Evolutionary conservation across 2,113 vertebrate species (phyloP), one percentile per base, ranked within the genome.

Genomic region (Peromyscus californicus): DNA sequence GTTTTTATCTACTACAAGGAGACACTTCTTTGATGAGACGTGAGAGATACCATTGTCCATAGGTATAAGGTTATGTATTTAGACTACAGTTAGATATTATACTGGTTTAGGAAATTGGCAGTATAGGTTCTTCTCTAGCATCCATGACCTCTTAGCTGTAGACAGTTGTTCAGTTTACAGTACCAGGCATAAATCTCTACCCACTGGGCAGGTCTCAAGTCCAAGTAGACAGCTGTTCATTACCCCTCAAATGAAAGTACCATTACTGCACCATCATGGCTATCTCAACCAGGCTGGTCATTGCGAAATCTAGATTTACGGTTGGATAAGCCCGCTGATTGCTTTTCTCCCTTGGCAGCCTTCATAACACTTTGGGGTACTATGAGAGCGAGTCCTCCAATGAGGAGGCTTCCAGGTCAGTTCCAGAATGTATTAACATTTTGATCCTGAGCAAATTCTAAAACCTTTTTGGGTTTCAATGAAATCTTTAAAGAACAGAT

Each of bases 401-500:
- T 12, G 36, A 39, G 54, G 80, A 83, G 57, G 80, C 19, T 5
- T 83, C 36, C 54, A 57, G 33, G 54, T 39, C 17, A 45, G 59
- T 31, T 31, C 24, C 1, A 31, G 82, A 42, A 33, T 26, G 93
- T 70, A n/a, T 59, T 92, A 86, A 88, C 11, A 61, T 8, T 69
- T 94, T 82, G 24, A 61, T 63, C 17, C 74, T 91, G 89, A 78
- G 36, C 11, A 96, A 89, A 31, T 75, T 75, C 61, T 59, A 36
- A 79, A 82, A 61, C 24, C 12, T 85, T 51, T 70, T 39, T 48
- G 45, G 67, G 48, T 82, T 97, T 92, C 22, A 65, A 3, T 69
- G 74, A 72, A 65, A 13, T 95, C 74, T 97, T 48, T 94, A 83
- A 22, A 48, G 90, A 86, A 74, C 76, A 63, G 48, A 93, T 16